Evolutionary conservation across 2,113 vertebrate species (phyloP).

Genomic region (Corynorhinus townsendii): DNA sequence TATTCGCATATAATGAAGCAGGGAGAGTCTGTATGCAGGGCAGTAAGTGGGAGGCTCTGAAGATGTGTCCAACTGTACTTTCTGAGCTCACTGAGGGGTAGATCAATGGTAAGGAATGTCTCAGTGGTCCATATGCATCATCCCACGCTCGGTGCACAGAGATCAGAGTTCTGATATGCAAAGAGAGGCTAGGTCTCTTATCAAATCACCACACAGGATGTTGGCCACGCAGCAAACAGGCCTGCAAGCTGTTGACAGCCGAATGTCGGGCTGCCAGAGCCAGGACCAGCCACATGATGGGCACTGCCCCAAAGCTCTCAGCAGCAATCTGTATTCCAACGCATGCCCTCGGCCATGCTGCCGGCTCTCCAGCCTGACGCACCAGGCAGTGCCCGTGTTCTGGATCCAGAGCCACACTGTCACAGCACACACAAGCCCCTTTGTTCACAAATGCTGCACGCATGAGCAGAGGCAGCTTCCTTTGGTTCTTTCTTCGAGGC

Average conservation of each 20-base stretch:
- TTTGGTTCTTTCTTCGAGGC: background rate
- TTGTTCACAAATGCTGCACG: slow-evolving; percentile 9
- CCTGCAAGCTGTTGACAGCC: slow-evolving; percentile 9
- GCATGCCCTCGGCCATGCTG: background rate
- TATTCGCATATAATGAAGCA: slow-evolving; percentile 45
- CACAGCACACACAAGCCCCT: slow-evolving; percentile 11
- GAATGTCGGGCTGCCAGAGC: background rate
- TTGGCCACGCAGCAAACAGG: slow-evolving; percentile 47
- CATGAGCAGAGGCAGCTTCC: background rate
- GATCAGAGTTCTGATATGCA: slow-evolving; percentile 2
- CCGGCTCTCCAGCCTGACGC: background rate
- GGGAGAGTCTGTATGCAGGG: slow-evolving; percentile 10
- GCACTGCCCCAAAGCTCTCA: slow-evolving; percentile 30
- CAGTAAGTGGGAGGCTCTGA: background rate
- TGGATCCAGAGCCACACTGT: background rate
- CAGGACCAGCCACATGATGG: background rate
- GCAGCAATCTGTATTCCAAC: slow-evolving; percentile 51
- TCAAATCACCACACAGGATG: slow-evolving; percentile 40
- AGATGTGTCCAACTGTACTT: background rate
- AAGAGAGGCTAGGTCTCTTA: slow-evolving; percentile 29
- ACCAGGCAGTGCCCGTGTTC: background rate
- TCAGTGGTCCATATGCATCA: slow-evolving; percentile 22
- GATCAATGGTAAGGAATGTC: background rate
- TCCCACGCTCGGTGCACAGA: background rate
- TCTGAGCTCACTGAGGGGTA: background rate